These are phyloP conservation scores for Pitangus sulphuratus DNA, from an alignment of 2,797 vertebrate genomes.

Conservation along the genomic window DNA sequence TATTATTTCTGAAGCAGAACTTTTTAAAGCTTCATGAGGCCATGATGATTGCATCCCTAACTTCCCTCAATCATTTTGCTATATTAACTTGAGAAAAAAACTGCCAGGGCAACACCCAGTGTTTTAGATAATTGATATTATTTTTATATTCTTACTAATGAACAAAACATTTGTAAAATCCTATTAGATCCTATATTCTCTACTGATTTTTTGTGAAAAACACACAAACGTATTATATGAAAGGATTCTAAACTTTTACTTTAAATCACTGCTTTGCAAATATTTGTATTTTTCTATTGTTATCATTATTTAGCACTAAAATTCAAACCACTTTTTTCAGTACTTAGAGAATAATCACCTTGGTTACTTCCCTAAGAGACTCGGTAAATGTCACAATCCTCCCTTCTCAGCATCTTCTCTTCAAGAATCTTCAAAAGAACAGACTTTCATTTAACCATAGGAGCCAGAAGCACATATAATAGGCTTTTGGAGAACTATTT, in stretches of 20 bases:
- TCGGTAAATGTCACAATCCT: not conserved
- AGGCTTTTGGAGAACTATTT: not conserved
- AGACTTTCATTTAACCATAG: not conserved
- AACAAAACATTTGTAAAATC: not conserved
- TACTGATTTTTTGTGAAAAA: not conserved
- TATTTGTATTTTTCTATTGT: not conserved
- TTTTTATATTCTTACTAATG: not conserved
- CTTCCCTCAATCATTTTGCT: not conserved
- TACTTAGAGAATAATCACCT: not conserved
- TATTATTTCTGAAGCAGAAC: not conserved
- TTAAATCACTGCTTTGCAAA: not conserved
- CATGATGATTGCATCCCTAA: not conserved
- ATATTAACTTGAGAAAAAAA: not conserved
- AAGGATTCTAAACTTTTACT: not conserved
- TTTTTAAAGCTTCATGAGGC: not conserved
- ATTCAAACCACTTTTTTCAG: not conserved
- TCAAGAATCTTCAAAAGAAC: not conserved
- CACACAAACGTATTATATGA: not conserved
- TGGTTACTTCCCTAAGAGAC: not conserved
- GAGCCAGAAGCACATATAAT: not conserved
- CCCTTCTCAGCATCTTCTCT: not conserved
- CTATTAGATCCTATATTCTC: not conserved
- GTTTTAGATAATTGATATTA: not conserved
- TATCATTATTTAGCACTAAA: not conserved
- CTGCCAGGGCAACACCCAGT: accelerated